Evolutionary conservation across 1,140 invertebrate species (phyloP), one percentile per base, ranked within the genome.

Genomic region (Scaptomyza graminum): DNA sequence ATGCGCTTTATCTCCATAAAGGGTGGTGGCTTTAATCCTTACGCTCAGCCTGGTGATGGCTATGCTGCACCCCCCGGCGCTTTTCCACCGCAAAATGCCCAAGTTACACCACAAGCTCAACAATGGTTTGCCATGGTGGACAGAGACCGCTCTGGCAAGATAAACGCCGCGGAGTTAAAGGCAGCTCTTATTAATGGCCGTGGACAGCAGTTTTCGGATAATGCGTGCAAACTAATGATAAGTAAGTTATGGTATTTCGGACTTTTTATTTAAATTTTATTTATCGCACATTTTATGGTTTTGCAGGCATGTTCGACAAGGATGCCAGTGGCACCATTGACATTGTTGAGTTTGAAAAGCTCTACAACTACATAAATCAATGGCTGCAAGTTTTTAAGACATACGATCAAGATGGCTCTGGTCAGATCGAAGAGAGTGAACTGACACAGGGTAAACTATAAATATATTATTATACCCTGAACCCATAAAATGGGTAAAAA

Each of bases 351-450:
- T 98, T 98, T 91, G 95, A 96, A 82, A 95, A 96, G 76, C 92
- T 98, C 7, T 98, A 96, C 92, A 96, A 95, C 52, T 98, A 98
- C 84, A 95, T 98, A 37, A 97, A 97, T 89, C 95, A 97, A 77
- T 98, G 97, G 97, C 92, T 97, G 12, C 92, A 93, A 12, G 95
- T 96, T 5, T 98, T 97, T 92, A 94, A 95, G 90, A 94, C 94
- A 11, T 97, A 95, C 92, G 97, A 98, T 92, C 92, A 93, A 46
- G 96, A 98, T 90, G 94, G 95, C 70, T 97, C 96, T 28, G 97
- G 97, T 1, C 94, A 93, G 63, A 97, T 98, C 78, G 96, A 97
- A 72, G 94, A 96, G 92, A 87, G 91, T 63, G 97, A 98, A 92
- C 92, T 98, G 22, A 91, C 92, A n/a, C 93, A 95, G 93, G 95